These are phyloP conservation scores for Cyphomyrmex costatus DNA, from an alignment of 1,140 invertebrate genomes.

Conservation along the genomic window DNA sequence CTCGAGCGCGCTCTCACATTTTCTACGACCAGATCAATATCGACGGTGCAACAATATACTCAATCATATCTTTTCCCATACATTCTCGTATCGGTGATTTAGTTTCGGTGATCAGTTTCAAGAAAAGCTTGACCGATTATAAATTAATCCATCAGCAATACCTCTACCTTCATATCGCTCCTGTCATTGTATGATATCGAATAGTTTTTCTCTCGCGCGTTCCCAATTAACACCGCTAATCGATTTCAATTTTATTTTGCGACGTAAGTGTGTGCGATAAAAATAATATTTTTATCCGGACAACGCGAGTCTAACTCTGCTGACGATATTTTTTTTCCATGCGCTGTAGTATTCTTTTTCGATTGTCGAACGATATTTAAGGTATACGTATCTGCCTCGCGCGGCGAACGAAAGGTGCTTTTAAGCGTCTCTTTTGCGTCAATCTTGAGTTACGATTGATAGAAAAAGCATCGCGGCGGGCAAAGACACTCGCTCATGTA, in stretches of 20 bases:
- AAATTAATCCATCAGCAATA: slow-evolving; percentile 19
- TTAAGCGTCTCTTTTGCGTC: slow-evolving; percentile 15
- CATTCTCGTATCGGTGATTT: slow-evolving; percentile 33
- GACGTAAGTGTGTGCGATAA: background rate
- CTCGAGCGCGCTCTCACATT: slow-evolving; percentile 20
- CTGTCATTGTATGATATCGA: background rate
- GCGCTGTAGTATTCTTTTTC: background rate
- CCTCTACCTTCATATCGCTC: background rate
- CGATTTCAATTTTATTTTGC: background rate
- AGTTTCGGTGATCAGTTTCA: slow-evolving; percentile 13
- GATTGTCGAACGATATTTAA: background rate
- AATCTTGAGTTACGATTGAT: slow-evolving; percentile 56
- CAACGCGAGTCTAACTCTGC: background rate
- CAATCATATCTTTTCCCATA: slow-evolving; percentile 20
- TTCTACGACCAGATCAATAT: slow-evolving; percentile 38
- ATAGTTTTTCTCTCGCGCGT: background rate
- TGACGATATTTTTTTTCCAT: background rate
- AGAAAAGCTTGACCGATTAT: slow-evolving; percentile 26
- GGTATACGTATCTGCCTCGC: background rate
- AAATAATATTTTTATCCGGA: slow-evolving; percentile 8
- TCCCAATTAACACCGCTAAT: background rate
- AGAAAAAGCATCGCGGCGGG: slow-evolving; percentile 45
- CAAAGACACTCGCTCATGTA: slow-evolving; percentile 39
- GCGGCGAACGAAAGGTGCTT: slow-evolving; percentile 13
- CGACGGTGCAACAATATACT: slow-evolving; percentile 22